Percentiles rank a stretch among this genome's conserved stretches.
phyloP scores from a whole-genome alignment of 2,797 vertebrate species.

The Anguilla anguilla region DNA sequence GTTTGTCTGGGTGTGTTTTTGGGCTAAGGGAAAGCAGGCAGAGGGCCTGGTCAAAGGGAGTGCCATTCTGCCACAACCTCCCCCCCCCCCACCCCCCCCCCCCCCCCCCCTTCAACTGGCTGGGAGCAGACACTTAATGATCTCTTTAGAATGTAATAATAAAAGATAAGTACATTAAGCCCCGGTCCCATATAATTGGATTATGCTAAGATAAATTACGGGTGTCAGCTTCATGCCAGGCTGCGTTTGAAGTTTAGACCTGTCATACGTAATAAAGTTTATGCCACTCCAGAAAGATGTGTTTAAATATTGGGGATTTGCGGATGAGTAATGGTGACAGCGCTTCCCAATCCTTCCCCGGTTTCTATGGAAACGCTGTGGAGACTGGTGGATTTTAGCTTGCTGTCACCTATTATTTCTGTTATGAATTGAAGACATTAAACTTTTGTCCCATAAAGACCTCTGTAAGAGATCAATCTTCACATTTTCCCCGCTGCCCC shows the following conservation, averaged over 20 bases:
- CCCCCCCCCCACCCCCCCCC: no score
- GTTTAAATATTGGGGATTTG: conserved; percentile 66
- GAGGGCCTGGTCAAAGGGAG: conserved; percentile 23
- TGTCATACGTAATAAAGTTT: conserved; percentile 59
- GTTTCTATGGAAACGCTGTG: conserved; percentile 62
- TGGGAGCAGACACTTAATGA: conserved; percentile 46
- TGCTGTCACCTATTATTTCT: conserved; percentile 65
- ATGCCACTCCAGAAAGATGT: conserved; percentile 62
- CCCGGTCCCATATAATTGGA: conserved; percentile 63
- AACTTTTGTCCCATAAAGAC: conserved; percentile 65
- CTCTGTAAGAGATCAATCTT: conserved; percentile 53
- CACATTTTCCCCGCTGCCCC: conserved; percentile 53
- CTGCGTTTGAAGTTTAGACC: conserved; percentile 64
- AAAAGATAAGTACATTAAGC: conserved; percentile 63
- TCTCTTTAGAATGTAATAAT: conserved; percentile 54
- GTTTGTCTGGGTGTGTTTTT: background rate
- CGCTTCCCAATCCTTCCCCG: conserved; percentile 46
- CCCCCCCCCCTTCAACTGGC: conserved; percentile 33
- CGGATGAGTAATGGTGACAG: conserved; percentile 60
- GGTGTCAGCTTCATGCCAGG: conserved; percentile 52
- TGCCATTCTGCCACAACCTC: conserved; percentile 29
- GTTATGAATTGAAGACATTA: conserved; percentile 67
- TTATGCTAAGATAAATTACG: conserved; percentile 66
- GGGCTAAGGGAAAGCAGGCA: background rate
- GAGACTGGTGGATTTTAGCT: conserved; percentile 57